Conservation (phyloP, 2,797 vertebrate genomes). For the Tenualosa ilisha region DNA sequence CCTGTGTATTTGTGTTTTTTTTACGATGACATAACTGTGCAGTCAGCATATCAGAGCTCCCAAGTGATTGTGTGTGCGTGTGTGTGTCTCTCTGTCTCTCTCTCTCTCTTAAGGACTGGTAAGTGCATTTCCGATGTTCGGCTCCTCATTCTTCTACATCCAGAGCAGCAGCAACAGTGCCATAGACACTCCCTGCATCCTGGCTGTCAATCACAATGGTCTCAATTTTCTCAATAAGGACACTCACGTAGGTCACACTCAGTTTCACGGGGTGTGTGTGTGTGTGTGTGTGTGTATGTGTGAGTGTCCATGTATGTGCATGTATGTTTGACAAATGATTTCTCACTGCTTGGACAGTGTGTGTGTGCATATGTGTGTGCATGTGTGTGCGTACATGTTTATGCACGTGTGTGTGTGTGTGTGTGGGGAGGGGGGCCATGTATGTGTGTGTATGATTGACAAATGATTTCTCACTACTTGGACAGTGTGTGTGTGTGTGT, state of each 20-base stretch:
- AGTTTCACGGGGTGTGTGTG: not conserved
- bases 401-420: not conserved
- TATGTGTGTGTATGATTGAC: too few relatives aligned
- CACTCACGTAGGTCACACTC: conserved; percentile 81
- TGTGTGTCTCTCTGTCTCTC: conserved; percentile 29
- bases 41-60: conserved; percentile 1
- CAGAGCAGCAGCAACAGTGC: conserved; percentile 87
- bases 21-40: conserved; percentile 1
- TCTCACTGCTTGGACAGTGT: not conserved
- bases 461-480: too few relatives aligned
- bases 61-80: not conserved
- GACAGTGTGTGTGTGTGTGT: too few relatives aligned
- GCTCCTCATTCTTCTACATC: conserved; percentile 97
- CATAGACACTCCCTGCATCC: conserved; percentile 86
- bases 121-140: conserved; percentile 92
- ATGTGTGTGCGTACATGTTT: too few relatives aligned
- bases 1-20: not conserved
- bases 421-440: too few relatives aligned
- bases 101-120: conserved; percentile 81
- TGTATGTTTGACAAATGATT: not conserved
- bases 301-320: not conserved
- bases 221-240: conserved; percentile 93
- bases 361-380: not conserved
- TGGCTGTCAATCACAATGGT: conserved; percentile 93
- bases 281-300: not conserved